Percentiles rank a stretch among this genome's conserved stretches.
phyloP scores from a whole-genome alignment of 2,797 vertebrate genomes.

The Chaetodon trifasciatus region DNA sequence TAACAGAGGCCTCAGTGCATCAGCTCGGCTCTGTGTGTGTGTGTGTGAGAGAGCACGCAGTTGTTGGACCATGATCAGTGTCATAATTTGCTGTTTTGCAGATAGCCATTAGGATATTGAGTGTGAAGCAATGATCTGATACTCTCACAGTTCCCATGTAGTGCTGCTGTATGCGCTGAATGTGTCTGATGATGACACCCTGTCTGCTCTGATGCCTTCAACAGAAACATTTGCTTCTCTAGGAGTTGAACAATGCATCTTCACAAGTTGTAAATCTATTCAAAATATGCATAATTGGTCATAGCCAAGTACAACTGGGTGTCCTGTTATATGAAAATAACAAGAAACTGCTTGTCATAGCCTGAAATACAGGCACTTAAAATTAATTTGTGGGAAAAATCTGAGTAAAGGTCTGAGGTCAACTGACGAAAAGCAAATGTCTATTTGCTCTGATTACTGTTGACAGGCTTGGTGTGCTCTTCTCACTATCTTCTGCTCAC shows the following conservation, averaged over 20 bases:
- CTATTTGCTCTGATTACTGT: slow-evolving; percentile 45
- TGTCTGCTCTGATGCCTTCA: slow-evolving; percentile 5
- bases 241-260: neutral
- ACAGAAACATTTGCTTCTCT: slow-evolving; percentile 3
- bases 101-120: slow-evolving; percentile 35
- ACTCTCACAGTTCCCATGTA: slow-evolving; percentile 26
- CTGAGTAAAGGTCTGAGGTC: slow-evolving; percentile 47
- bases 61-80: slow-evolving; percentile 43
- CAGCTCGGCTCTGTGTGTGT: slow-evolving; percentile 15
- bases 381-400: slow-evolving; percentile 29
- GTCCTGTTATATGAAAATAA: neutral
- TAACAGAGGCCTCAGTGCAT: slow-evolving; percentile 71
- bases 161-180: neutral
- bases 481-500: slow-evolving; percentile 67
- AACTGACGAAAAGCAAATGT: slow-evolving; percentile 42
- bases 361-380: neutral
- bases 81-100: slow-evolving; percentile 40
- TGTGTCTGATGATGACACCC: neutral
- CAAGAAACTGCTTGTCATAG: neutral
- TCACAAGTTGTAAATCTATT: neutral
- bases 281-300: neutral
- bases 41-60: neutral
- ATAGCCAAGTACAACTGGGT: neutral
- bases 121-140: slow-evolving; percentile 52
- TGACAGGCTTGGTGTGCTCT: slow-evolving; percentile 63